These are phyloP conservation scores for Sebastolobus altivelis DNA, from an alignment of 2,797 vertebrate species.

Conservation along the genomic window DNA sequence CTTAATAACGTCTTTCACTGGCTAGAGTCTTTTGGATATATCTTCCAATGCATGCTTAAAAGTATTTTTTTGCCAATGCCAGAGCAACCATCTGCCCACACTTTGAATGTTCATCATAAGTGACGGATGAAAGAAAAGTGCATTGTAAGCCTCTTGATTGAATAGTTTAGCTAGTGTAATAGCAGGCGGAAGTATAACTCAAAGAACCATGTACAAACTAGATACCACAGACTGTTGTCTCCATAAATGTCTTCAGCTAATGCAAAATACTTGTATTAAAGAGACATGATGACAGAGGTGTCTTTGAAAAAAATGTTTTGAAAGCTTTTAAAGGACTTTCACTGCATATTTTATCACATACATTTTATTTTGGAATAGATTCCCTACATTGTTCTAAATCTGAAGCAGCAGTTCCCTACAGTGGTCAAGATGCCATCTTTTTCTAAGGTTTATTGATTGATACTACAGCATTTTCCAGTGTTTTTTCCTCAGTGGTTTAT, in stretches of 20 bases:
- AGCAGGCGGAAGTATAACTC: slow-evolving; percentile 2
- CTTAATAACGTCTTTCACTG: slow-evolving; percentile 5
- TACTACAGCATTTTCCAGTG: background rate
- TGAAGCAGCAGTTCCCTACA: background rate
- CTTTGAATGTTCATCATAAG: background rate
- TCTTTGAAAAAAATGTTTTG: background rate
- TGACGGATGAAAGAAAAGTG: slow-evolving; percentile 13
- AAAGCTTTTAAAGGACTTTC: slow-evolving; percentile 18
- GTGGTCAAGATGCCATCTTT: background rate
- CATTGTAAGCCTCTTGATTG: slow-evolving; percentile 1
- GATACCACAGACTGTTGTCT: slow-evolving; percentile 10
- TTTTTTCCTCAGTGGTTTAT: background rate
- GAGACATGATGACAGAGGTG: background rate
- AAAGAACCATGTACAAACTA: slow-evolving; percentile 3
- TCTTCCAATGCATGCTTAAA: background rate
- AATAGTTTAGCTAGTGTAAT: slow-evolving; percentile 1
- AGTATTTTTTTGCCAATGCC: slow-evolving; percentile 16
- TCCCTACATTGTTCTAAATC: background rate
- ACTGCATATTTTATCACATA: slow-evolving; percentile 4
- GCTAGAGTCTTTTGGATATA: background rate
- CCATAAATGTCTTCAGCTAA: slow-evolving; percentile 23
- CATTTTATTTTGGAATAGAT: slow-evolving; percentile 20
- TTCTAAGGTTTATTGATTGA: background rate
- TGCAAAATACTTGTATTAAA: slow-evolving; percentile 28
- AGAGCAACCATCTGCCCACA: background rate